Base-by-base conservation (phyloP, 64 coral and sea anemone species). In the Platygyra sinensis region DNA sequence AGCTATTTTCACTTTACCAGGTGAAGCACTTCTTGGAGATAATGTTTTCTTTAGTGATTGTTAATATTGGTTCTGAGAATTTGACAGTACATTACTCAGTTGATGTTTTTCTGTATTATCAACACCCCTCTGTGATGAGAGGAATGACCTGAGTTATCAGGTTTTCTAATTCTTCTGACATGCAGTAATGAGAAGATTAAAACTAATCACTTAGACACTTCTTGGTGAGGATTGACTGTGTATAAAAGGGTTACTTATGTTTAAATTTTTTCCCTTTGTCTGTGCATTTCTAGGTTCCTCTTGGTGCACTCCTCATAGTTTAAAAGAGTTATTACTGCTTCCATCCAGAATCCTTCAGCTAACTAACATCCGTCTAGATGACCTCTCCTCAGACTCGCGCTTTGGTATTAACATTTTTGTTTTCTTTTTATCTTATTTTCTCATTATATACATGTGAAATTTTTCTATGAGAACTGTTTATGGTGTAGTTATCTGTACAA, bases 261-360 rank as follows among this genome's bases (percentile, higher is more conserved):
- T 57, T 57, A 57, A 57, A 57, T 42, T 77, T 77, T 0, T 77
- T 52, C 39, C 32, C 4, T 13, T 78, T 78, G 17, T 30, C 55
- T 67, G 33, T 31, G 6, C 13, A 30, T 30, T 28, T 32, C 22
- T 8, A 62, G 72, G 74, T 52, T 17, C 62, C 29, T 24, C 30
- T 0, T 38, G 22, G 11, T 62, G 30, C 52, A 10, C 60, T 72
- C 64, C 49, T 79, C 76, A 75, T 3, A 73, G 92, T 74, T 78
- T 94, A 30, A 27, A 59, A 33, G 87, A 94, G 39, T 83, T 94
- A 50, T 63, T 94, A 73, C 39, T 94, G 18, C 92, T 94, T 54
- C 92, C 92, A 77, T 89, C 87, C 5, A 89, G 72, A 11, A 80
- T 88, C 16, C 50, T 94, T 13, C 79, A 76, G 55, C 67, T 94